phyloP scores from a whole-genome alignment of 2,797 vertebrate species.

The Columba guinea region DNA sequence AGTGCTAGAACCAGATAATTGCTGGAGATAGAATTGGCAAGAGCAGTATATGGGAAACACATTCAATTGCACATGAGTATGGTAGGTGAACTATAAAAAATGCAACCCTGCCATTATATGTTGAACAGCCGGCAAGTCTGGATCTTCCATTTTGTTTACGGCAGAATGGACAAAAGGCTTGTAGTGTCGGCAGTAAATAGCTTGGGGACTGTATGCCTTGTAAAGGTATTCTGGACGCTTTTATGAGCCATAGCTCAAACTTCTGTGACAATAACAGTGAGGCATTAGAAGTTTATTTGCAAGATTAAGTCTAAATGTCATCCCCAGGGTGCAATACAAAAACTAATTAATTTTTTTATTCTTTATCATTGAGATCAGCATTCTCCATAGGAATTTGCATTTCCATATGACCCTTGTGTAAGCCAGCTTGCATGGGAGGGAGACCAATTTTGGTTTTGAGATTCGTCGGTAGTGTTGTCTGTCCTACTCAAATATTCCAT shows the following conservation, averaged over 20 bases:
- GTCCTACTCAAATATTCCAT: background rate
- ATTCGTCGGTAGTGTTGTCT: slow-evolving; percentile 23
- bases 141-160: slow-evolving; percentile 70
- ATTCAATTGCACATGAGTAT: slow-evolving; percentile 69
- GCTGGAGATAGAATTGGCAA: slow-evolving; percentile 78
- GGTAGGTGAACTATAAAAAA: slow-evolving; percentile 78
- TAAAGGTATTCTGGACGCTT: slow-evolving; percentile 41
- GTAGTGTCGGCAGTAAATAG: slow-evolving; percentile 36
- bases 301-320: slow-evolving; percentile 58
- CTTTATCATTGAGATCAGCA: slow-evolving; percentile 44
- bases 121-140: slow-evolving; percentile 67
- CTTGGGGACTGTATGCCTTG: slow-evolving; percentile 24
- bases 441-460: slow-evolving; percentile 1
- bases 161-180: slow-evolving; percentile 62
- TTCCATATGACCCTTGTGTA: slow-evolving; percentile 55
- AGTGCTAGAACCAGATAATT: slow-evolving; percentile 74
- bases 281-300: slow-evolving; percentile 54
- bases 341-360: slow-evolving; percentile 66
- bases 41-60: slow-evolving; percentile 58
- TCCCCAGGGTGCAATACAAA: slow-evolving; percentile 43
- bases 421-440: slow-evolving; percentile 56
- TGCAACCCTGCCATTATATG: slow-evolving; percentile 59
- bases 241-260: slow-evolving; percentile 50
- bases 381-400: slow-evolving; percentile 53
- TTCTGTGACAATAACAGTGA: slow-evolving; percentile 48